phyloP scores from a whole-genome alignment of 1,140 invertebrate species.

The Plutomurus gul region DNA sequence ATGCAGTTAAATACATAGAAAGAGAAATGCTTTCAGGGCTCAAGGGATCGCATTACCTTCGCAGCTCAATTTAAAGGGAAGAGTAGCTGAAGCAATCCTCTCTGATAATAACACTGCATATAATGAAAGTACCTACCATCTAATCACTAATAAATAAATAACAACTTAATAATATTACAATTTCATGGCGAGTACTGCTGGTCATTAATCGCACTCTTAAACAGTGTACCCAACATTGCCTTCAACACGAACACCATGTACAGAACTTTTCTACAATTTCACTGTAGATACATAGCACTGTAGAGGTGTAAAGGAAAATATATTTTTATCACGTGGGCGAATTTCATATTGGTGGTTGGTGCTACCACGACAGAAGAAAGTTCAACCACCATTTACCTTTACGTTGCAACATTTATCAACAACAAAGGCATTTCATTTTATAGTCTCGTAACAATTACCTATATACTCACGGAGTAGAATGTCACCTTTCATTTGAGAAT shows the following conservation, averaged over 20 bases:
- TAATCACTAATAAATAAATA: background rate
- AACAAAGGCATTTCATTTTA: too few relatives aligned
- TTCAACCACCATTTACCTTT: too few relatives aligned
- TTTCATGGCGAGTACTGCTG: background rate
- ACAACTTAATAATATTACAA: conserved; percentile 5
- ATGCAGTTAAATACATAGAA: background rate
- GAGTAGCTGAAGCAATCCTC: background rate
- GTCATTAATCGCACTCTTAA: background rate
- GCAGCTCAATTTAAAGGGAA: background rate
- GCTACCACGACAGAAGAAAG: too few relatives aligned
- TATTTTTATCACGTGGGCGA: too few relatives aligned
- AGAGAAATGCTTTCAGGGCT: background rate
- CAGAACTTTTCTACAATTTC: too few relatives aligned
- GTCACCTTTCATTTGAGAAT: too few relatives aligned
- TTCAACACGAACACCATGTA: background rate
- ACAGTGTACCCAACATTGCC: background rate
- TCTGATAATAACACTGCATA: background rate
- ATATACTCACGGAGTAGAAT: too few relatives aligned
- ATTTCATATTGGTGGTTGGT: too few relatives aligned
- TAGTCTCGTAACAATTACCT: too few relatives aligned
- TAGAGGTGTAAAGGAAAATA: too few relatives aligned
- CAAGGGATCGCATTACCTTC: background rate
- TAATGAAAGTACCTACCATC: background rate
- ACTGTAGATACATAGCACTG: background rate
- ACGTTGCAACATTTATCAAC: too few relatives aligned